A percentile compares a stretch with the other conserved stretches of the same genome.
Conservation (phyloP, 2,797 vertebrate genomes). For the Peromyscus aztecus region DNA sequence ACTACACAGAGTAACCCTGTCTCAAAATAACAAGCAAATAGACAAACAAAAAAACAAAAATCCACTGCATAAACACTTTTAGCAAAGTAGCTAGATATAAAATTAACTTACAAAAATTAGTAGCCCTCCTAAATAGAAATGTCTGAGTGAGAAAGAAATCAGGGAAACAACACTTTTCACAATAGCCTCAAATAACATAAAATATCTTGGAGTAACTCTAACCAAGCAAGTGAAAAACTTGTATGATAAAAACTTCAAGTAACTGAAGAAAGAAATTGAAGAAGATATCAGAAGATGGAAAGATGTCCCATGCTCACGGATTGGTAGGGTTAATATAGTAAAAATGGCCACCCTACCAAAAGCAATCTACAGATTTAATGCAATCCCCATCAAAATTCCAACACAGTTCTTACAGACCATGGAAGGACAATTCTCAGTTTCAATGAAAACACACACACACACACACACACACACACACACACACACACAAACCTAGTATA, state of each 20-base stretch:
- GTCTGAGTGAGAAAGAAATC: neutral
- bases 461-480: neutral
- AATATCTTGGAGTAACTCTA: neutral
- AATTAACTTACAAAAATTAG: neutral
- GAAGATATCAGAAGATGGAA: neutral
- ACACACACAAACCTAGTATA: neutral
- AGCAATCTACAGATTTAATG: neutral
- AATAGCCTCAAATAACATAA: neutral
- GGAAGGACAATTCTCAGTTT: neutral
- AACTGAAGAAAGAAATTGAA: neutral
- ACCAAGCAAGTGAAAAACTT: neutral
- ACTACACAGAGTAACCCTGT: no score
- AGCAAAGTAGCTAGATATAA: neutral
- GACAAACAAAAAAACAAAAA: neutral
- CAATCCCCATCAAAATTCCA: neutral
- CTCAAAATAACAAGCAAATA: no score
- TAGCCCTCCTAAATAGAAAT: neutral
- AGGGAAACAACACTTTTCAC: neutral
- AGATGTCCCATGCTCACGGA: neutral
- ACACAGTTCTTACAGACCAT: neutral
- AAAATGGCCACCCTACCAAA: neutral
- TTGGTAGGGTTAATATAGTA: neutral
- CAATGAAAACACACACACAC: neutral
- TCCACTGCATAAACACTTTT: neutral
- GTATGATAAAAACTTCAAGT: neutral